Evolutionary conservation across 53 echinoderm and acorn worm species (phyloP).

Genomic region (Patiria pectinifera): DNA sequence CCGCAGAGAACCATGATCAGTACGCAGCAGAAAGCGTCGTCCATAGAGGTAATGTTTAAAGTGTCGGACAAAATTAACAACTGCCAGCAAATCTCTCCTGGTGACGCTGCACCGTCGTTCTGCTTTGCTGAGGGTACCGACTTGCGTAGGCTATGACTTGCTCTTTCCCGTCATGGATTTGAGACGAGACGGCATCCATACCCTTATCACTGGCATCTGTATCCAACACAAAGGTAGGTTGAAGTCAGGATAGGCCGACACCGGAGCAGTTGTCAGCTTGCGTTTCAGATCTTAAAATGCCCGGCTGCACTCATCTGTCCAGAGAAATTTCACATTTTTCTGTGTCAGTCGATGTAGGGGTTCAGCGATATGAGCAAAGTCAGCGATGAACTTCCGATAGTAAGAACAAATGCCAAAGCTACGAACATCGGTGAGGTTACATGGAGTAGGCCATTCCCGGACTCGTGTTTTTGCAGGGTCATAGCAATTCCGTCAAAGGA

Average conservation of each 20-base stretch:
- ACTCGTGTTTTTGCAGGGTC: conserved; percentile 23
- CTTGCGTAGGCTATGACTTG: conserved; percentile 13
- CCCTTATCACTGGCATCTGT: conserved; percentile 9
- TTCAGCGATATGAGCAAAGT: conserved; percentile 8
- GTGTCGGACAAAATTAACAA: conserved; percentile 4
- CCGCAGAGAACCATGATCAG: background rate
- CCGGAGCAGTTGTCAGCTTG: background rate
- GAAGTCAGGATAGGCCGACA: conserved; percentile 20
- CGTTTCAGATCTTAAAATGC: conserved; percentile 9
- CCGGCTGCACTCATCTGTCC: conserved; percentile 9
- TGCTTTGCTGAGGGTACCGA: conserved; percentile 7
- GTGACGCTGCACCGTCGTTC: conserved; percentile 28
- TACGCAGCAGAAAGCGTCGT: background rate
- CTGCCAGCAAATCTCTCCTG: conserved; percentile 14
- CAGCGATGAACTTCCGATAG: conserved; percentile 12
- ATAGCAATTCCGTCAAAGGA: conserved; percentile 5
- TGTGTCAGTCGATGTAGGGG: conserved; percentile 25
- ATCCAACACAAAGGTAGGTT: background rate
- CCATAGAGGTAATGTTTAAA: conserved; percentile 36
- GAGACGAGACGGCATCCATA: conserved; percentile 1
- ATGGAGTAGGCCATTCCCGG: conserved; percentile 20
- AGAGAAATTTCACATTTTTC: conserved; percentile 13
- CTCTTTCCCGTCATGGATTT: conserved; percentile 17
- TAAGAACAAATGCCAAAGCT: conserved; percentile 24
- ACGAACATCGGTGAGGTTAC: conserved; percentile 6